Base-by-base conservation (phyloP, 2,797 vertebrate species). In the Poecilia picta region DNA sequence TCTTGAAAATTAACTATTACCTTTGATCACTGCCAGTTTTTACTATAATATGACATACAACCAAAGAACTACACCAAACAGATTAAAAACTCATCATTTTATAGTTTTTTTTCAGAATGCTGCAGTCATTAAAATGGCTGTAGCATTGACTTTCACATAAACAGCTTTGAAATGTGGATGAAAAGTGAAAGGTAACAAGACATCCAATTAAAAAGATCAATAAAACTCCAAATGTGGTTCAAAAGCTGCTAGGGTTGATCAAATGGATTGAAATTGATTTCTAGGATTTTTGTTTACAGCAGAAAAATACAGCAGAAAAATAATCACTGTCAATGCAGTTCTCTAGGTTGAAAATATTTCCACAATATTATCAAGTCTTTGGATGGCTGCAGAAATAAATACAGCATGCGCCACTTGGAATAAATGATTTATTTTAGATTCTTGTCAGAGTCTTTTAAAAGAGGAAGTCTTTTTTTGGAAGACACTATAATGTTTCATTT, bases 401-500 rank as follows among this genome's bases (percentile, higher is more conserved):
- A 36, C 16, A 8, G 33, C 7, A 33, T 64, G 59, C 7, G 36
- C 7, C 31, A 64, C 3, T 64, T 36, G 31, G 13, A 59, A 16
- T 15, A 15, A 16, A 36, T 51, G 0, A 5, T 20, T 68, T 51
- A 18, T n/a, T 68, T 68, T 13, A 2, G 6, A 39, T 45, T 20
- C 0, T 47, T 20, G n/a, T 15, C 13, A 36, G 5, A n/a, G 23
- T 28, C 11, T 41, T 55, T 33, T 46, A 6, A 25, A 16, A 25
- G 1, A 36, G 57, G 5, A 46, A 36, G 33, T 36, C 25, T 59
- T 82, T 0, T 33, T 71, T 23, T 51, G 59, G 23, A 41, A 75
- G 25, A 36, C 36, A 41, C 36, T 51, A 20, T 53, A 72, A 75
- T 82, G 28, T 82, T 41, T 55, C 1, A 77, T 81, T 82, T 78